A percentile compares a stretch with the other conserved stretches of the same genome.
These are phyloP conservation scores for Phyto melanocephala DNA, from an alignment of 2,888 invertebrate species.

Conservation along the genomic window DNA sequence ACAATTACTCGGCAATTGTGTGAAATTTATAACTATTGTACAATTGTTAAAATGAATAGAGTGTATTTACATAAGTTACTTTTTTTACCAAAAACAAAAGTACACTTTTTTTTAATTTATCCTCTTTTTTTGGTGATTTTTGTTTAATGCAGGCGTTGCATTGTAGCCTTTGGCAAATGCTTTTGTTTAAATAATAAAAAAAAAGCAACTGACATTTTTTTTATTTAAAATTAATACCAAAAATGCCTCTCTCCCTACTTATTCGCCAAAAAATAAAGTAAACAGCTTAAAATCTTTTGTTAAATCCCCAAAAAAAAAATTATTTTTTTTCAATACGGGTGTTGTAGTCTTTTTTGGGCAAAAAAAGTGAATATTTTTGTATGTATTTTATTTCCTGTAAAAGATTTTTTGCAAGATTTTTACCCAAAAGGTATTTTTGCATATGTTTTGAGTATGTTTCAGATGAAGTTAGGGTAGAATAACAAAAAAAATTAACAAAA, in stretches of 20 bases:
- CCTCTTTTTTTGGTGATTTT: not conserved
- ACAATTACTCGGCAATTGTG: slow-evolving; percentile 64
- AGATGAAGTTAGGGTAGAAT: slow-evolving; percentile 31
- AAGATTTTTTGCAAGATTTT: slow-evolving; percentile 32
- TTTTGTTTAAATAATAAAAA: slow-evolving; percentile 42
- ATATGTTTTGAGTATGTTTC: slow-evolving; percentile 59
- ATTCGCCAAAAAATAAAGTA: not conserved
- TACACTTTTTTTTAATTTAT: not conserved
- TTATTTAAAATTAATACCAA: slow-evolving; percentile 55
- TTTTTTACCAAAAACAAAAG: slow-evolving; percentile 4
- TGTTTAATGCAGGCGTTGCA: slow-evolving; percentile 60
- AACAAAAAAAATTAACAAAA: slow-evolving; percentile 15
- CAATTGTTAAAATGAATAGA: slow-evolving; percentile 40
- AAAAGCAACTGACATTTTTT: not conserved
- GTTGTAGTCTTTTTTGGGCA: slow-evolving; percentile 39
- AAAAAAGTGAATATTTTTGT: slow-evolving; percentile 21
- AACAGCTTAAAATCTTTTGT: slow-evolving; percentile 58
- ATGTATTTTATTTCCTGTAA: slow-evolving; percentile 63
- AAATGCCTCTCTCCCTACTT: slow-evolving; percentile 16
- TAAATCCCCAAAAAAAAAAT: slow-evolving; percentile 39
- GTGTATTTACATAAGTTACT: slow-evolving; percentile 62
- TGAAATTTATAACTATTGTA: slow-evolving; percentile 64
- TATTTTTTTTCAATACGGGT: slow-evolving; percentile 9
- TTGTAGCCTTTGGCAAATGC: slow-evolving; percentile 59
- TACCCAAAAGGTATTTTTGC: slow-evolving; percentile 65